These are phyloP conservation scores for Caretta caretta DNA, from an alignment of 2,113 vertebrate genomes.

Conservation along the genomic window DNA sequence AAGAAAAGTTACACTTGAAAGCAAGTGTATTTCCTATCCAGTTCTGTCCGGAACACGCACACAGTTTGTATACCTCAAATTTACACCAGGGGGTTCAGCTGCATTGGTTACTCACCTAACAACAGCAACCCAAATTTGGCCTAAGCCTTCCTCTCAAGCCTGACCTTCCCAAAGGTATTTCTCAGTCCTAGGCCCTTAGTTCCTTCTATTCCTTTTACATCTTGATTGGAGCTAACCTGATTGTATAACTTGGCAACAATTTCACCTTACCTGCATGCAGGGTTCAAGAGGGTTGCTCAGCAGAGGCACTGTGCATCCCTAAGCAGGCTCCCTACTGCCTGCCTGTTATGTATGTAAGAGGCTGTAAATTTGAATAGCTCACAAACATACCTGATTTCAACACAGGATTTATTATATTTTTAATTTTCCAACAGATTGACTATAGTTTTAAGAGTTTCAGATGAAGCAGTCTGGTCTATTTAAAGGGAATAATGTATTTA, in stretches of 20 bases:
- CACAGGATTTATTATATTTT: conserved; percentile 42
- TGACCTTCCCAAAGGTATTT: neutral
- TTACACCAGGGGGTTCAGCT: neutral
- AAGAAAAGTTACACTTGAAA: neutral
- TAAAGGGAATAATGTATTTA: conserved; percentile 40
- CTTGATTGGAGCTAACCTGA: neutral
- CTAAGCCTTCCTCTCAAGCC: neutral
- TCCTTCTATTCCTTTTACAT: rapidly evolving
- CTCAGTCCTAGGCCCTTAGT: neutral
- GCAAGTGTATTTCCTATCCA: rapidly evolving
- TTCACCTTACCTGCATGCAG: neutral
- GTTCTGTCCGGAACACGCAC: neutral
- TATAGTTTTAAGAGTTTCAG: conserved; percentile 30
- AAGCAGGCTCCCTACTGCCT: neutral
- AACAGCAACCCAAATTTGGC: rapidly evolving
- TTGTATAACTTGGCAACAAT: neutral
- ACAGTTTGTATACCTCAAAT: rapidly evolving
- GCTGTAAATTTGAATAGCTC: conserved; percentile 27
- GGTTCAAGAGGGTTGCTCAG: neutral
- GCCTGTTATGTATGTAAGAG: neutral
- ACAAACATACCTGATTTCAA: conserved; percentile 42
- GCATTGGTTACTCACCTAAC: neutral
- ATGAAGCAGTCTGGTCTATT: neutral
- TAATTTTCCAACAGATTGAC: conserved; percentile 40
- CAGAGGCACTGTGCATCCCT: neutral